phyloP scores from a whole-genome alignment of 2,888 invertebrate genomes.

The Tetramorium bicarinatum region DNA sequence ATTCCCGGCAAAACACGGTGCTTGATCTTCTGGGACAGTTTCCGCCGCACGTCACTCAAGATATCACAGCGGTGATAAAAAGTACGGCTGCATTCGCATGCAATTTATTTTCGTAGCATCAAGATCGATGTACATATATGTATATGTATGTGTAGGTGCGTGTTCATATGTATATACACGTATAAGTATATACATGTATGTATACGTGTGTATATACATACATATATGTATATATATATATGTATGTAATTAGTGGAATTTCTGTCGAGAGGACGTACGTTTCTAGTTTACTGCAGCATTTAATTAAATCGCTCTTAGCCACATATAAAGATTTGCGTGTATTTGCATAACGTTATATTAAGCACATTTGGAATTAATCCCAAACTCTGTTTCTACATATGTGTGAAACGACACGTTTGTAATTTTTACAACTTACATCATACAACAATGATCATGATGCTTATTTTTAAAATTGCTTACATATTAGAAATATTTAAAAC shows the following conservation, averaged over 20 bases:
- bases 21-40: slow-evolving; percentile 95
- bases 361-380: slow-evolving; percentile 37
- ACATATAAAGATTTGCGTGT: slow-evolving; percentile 43
- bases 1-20: slow-evolving; percentile 94
- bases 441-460: neutral
- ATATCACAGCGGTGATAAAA: slow-evolving; percentile 94
- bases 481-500: neutral
- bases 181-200: too few species aligned
- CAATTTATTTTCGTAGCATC: slow-evolving; percentile 40
- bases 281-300: slow-evolving; percentile 37
- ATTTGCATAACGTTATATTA: slow-evolving; percentile 43
- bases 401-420: neutral
- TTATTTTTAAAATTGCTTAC: neutral
- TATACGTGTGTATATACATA: neutral
- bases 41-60: slow-evolving; percentile 95
- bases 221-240: too few species aligned
- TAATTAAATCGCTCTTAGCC: slow-evolving; percentile 48
- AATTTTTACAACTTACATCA: slow-evolving; percentile 6
- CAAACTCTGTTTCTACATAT: slow-evolving; percentile 5
- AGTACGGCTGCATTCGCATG: slow-evolving; percentile 87
- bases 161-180: neutral
- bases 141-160: neutral
- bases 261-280: slow-evolving; percentile 30
- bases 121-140: neutral
- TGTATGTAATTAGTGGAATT: slow-evolving; percentile 56